A percentile compares a stretch with the other conserved stretches of the same genome.
Evolutionary conservation across 1,140 invertebrate genomes (phyloP).

Genomic region (Drosophila tristis): DNA sequence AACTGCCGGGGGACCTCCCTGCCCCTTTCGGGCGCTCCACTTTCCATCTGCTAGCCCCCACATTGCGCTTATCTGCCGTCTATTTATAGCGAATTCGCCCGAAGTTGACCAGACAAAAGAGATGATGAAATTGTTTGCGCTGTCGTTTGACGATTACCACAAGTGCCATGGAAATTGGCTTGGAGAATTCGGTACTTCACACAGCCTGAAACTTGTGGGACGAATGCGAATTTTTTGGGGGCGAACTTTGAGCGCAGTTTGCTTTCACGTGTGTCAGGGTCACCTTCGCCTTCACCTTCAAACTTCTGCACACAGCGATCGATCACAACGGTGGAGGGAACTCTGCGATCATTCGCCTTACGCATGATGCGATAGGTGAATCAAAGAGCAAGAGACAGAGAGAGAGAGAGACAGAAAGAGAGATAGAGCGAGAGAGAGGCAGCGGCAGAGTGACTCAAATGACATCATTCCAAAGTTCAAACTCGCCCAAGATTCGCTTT

Average conservation of each 20-base stretch:
- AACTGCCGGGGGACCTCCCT: neutral
- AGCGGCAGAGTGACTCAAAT: slow-evolving; percentile 32
- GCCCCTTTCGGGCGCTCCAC: slow-evolving; percentile 2
- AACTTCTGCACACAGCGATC: slow-evolving; percentile 15
- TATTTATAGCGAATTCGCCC: slow-evolving; percentile 24
- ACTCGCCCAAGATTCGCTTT: slow-evolving; percentile 13
- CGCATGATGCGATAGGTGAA: slow-evolving; percentile 38
- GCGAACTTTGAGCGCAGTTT: slow-evolving; percentile 28
- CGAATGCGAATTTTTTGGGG: neutral
- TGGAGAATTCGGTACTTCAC: slow-evolving; percentile 30
- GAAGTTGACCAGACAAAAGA: slow-evolving; percentile 24
- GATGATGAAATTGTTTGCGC: slow-evolving; percentile 39
- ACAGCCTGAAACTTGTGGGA: slow-evolving; percentile 24
- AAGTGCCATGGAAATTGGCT: slow-evolving; percentile 13
- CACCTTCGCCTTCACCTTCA: slow-evolving; percentile 56
- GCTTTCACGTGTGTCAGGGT: slow-evolving; percentile 29
- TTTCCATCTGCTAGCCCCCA: slow-evolving; percentile 19
- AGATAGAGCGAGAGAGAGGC: no score
- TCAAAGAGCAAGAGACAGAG: slow-evolving; percentile 5
- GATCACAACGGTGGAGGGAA: no score
- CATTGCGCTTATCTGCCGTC: slow-evolving; percentile 23
- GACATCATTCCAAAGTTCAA: slow-evolving; percentile 76
- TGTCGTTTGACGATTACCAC: slow-evolving; percentile 21
- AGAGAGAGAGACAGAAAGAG: neutral
- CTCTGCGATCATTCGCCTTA: slow-evolving; percentile 42